Conservation (phyloP, 1,140 invertebrate species). For the Pantala flavescens region DNA sequence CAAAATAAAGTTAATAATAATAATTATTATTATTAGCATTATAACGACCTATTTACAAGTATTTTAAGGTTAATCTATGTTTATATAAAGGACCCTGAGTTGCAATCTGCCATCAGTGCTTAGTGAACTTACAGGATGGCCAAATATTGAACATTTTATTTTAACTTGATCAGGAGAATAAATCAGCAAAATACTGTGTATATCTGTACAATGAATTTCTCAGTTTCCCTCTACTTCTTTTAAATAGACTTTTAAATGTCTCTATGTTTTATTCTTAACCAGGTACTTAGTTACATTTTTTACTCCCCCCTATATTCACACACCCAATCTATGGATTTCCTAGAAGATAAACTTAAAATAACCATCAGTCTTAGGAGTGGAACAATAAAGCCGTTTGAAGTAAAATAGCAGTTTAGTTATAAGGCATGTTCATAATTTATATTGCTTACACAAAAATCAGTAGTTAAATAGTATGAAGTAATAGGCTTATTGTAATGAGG, state of each 20-base stretch:
- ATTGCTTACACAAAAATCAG: too few species aligned
- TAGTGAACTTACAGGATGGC: not conserved
- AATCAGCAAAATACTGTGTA: conserved; percentile 1
- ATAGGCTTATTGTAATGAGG: too few species aligned
- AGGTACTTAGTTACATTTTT: conserved; percentile 5
- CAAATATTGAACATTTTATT: not conserved
- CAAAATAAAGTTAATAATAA: not conserved
- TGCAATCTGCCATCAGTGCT: not conserved
- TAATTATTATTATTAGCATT: too few species aligned
- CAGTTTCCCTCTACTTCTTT: not conserved
- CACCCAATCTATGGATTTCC: not conserved
- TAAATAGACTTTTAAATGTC: not conserved
- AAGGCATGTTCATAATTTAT: too few species aligned
- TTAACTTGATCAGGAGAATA: not conserved
- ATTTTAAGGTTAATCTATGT: not conserved
- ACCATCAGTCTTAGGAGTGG: not conserved
- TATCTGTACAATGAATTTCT: not conserved
- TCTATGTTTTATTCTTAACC: not conserved
- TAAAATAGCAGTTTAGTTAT: not conserved
- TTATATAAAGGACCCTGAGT: conserved; percentile 6
- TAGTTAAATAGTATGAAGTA: too few species aligned
- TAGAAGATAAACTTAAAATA: not conserved
- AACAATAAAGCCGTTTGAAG: not conserved
- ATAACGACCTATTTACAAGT: not conserved
- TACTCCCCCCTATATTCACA: not conserved